Base-by-base conservation (phyloP, 37 sponge, comb jelly and placozoan genomes). In the Axinella damicornis region DNA sequence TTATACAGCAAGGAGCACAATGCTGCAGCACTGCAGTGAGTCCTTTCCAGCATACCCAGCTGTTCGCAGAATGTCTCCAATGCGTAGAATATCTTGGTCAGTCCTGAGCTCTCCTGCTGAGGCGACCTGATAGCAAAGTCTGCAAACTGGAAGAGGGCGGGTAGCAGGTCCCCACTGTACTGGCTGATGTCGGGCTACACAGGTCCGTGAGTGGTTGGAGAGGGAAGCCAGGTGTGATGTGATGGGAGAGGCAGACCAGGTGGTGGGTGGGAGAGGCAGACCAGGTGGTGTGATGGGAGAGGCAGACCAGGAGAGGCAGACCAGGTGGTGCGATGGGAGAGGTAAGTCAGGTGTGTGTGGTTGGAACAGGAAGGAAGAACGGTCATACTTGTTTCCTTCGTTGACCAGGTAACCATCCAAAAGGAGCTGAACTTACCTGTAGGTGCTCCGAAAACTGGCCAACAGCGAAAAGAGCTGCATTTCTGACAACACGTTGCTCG, bases 401-500 rank as follows among this genome's bases (percentile, higher is more conserved):
- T n/a, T n/a, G n/a, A n/a, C 6, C 46, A 46, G 9, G 46, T 46
- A 46, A 46, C n/a, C n/a, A n/a, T n/a, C n/a, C n/a, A 46, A 12
- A 46, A 46, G 9, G 4, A 46, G 46, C 9, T 46, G 46, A n/a
- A 32, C 30, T 20, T 78, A 90, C 96, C 82, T 97, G 98, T 21
- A 98, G 76, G 73, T 96, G 81, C 20, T 93, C 94, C 5, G 99
- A 91, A 65, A 98, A 96, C 81, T 98, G 99, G 25, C 99, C 99
- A 58, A 98, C 63, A 17, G 99, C 94, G 65, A 95, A 98, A 27
- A 98, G 89, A 15, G 99, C 93, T 0, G 97, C 97, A 86, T 98
- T 98, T 53, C 94, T 76, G 19, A 98, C 97, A 30, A 88, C 83
- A 9, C 58, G 71, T 34, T 90, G 62, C 38, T 78, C 58, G 64